Evolutionary conservation across 1,140 invertebrate species (phyloP), one percentile per base, ranked within the genome.

Genomic region (Trichonephila clavata): DNA sequence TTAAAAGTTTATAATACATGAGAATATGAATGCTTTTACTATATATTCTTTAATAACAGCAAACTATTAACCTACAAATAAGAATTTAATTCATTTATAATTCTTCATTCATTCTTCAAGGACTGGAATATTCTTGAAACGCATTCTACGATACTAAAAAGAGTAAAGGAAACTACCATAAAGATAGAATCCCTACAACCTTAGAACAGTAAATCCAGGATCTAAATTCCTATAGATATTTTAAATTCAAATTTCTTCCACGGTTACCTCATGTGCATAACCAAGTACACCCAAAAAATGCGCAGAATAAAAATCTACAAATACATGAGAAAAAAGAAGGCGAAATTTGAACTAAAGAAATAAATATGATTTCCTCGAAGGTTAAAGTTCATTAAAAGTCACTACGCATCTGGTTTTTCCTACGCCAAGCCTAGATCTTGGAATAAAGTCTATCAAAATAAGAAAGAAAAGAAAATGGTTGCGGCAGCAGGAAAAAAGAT

Each of bases 301-400:
- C 10, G 10, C 50, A 50, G 50, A 50, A 5, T 50, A 24, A 83
- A n/a, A 71, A 71, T 4, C 1, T 13, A 4, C 24, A 32, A 13
- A 16, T 71, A 4, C 24, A 50, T 21, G 21, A 7, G 81, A n/a
- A 57, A 63, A 32, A 61, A 32, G n/a, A 86, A 86, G 32, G 14
- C 7, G 21, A 10, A 24, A 20, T 20, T 59, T 3, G 27, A 39
- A 32, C 60, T 61, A 32, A 63, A 8, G 50, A 21, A 86, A 63
- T 63, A 63, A 86, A 86, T 86, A 39, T 86, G 27, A 86, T 63
- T 39, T 86, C 24, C 84, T n/a, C 27, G 18, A 86, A 86, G 59
- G 84, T 86, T 86, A 86, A 63, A 86, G 84, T 86, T 86, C 59
- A 63, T 63, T 86, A 63, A 21, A 86, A 86, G 27, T 63, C n/a